Base-by-base conservation (phyloP, 2,888 invertebrate species). In the Thalpophila matura region DNA sequence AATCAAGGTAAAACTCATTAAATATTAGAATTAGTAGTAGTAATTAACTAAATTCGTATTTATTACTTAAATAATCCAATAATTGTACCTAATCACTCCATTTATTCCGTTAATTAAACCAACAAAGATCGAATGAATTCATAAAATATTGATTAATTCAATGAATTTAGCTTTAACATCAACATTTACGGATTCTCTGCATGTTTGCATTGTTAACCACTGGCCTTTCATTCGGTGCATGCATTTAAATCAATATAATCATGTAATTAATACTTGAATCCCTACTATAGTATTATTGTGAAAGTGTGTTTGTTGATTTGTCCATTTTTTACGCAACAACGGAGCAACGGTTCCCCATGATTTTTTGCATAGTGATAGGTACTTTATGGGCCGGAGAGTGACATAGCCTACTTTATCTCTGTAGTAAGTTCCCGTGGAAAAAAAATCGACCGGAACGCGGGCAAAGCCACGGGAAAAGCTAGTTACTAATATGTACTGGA, bases 111-210 rank as follows among this genome's bases (percentile, higher is more conserved):
- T 49, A 53, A 61, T 66, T 49, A 53, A 61, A 37, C 31, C 2
- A 61, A 66, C 61, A 66, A 14, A 35, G 46, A 43, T 12, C 42
- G 14, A 42, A 66, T 43, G 14, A 14, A 43, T 60, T 43, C 24
- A 66, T 66, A 53, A 58, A 65, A 35, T n/a, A 56, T 10, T 38
- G 51, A 60, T 47, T 51, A 42, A 47, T 66, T 66, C 18, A 51
- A 66, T 62, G 33, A 54, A 59, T 59, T 47, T 18, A 37, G 22
- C 10, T 29, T 27, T 29, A 51, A 51, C 18, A 50, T 49, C 20
- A 60, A 49, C 14, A 67, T 50, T 61, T 12, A 50, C 14, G n/a
- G 6, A 27, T 33, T 66, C 14, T n/a, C 18, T 43, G 16, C 24
- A 16, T 50, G 47, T 49, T 18, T 29, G 27, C 29, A 26, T 46